These are phyloP conservation scores for Netelia melanura DNA, from an alignment of 2,888 invertebrate species.

Conservation along the genomic window DNA sequence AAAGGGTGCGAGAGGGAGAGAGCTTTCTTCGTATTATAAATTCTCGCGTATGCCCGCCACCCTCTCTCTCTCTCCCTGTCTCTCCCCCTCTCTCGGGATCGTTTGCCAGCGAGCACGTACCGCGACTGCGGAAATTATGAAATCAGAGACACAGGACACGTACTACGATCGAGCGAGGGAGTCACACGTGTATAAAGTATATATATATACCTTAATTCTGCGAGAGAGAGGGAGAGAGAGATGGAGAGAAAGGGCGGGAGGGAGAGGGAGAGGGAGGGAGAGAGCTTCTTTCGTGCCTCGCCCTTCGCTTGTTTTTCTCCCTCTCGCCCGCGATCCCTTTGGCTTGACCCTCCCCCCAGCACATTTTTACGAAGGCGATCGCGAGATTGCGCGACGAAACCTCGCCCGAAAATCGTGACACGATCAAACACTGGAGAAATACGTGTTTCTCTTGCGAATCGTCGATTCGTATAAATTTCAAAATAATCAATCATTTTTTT, in stretches of 20 bases:
- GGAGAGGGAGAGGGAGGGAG: too few relatives aligned
- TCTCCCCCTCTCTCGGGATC: constrained; percentile 49
- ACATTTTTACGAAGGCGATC: background rate
- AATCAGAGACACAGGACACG: constrained; percentile 84
- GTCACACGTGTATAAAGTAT: background rate
- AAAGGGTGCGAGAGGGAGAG: constrained; percentile 32
- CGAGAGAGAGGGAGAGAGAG: too few relatives aligned
- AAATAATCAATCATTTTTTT: background rate
- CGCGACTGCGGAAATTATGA: constrained; percentile 84
- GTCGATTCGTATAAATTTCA: too few relatives aligned
- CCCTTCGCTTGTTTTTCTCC: constrained; percentile 16
- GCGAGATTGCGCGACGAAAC: background rate
- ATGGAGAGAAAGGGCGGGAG: too few relatives aligned
- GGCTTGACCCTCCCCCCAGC: too few relatives aligned
- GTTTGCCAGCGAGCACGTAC: constrained; percentile 70
- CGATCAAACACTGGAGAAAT: background rate
- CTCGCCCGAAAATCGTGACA: too few relatives aligned
- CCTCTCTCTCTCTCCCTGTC: constrained; percentile 28
- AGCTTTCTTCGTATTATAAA: constrained; percentile 64
- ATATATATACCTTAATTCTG: background rate
- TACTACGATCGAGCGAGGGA: constrained; percentile 71
- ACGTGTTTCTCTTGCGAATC: background rate
- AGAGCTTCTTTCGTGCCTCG: constrained; percentile 25
- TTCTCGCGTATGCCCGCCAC: constrained; percentile 27
- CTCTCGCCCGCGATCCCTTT: background rate